phyloP scores from a whole-genome alignment of 2,888 invertebrate species.

The Drosophila siamana region DNA sequence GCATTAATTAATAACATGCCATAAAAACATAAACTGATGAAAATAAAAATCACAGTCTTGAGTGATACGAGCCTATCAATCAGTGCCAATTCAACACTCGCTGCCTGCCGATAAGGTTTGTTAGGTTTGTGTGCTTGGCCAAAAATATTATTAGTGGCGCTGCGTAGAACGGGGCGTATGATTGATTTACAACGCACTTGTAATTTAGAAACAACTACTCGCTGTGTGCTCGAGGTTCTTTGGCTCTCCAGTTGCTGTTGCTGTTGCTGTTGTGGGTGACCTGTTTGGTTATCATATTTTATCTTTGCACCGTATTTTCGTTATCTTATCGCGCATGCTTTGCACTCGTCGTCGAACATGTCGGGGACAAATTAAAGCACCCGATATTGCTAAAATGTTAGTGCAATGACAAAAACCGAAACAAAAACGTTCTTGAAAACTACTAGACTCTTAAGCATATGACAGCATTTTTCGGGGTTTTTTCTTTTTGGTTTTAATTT shows the following conservation, averaged over 20 bases:
- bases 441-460: constrained; percentile 21
- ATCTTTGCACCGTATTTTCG: constrained; percentile 30
- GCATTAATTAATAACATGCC: constrained; percentile 41
- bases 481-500: constrained; percentile 19
- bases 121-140: constrained; percentile 6
- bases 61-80: constrained; percentile 41
- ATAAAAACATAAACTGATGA: constrained; percentile 20
- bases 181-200: constrained; percentile 67
- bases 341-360: constrained; percentile 42
- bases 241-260: constrained; percentile 4
- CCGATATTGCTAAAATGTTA: constrained; percentile 45
- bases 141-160: constrained; percentile 20
- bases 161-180: constrained; percentile 53
- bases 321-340: constrained; percentile 66
- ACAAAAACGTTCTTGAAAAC: neutral
- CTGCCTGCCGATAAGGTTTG: constrained; percentile 35
- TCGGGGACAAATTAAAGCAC: constrained; percentile 69
- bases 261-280: constrained; percentile 30
- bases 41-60: constrained; percentile 27
- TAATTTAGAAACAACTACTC: constrained; percentile 41
- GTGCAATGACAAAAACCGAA: constrained; percentile 21
- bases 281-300: constrained; percentile 49
- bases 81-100: constrained; percentile 12
- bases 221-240: constrained; percentile 10
- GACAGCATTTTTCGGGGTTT: constrained; percentile 14